phyloP scores from a whole-genome alignment of 2,797 vertebrate species.

The Phrynocephalus forsythii region DNA sequence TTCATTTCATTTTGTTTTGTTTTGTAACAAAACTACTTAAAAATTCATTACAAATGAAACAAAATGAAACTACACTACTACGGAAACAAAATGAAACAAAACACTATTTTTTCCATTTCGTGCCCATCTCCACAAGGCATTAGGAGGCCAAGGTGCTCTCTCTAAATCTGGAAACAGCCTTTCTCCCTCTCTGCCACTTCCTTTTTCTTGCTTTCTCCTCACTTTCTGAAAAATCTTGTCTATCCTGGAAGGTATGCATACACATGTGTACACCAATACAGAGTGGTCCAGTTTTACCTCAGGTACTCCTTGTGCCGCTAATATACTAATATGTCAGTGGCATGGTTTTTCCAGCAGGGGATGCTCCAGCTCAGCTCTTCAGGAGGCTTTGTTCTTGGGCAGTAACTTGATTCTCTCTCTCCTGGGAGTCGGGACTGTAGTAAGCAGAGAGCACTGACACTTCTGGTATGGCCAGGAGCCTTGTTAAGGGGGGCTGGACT shows the following conservation, averaged over 20 bases:
- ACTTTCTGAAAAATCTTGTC: not conserved
- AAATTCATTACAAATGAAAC: no score
- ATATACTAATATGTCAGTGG: not conserved
- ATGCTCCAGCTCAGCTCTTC: not conserved
- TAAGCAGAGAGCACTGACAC: no score
- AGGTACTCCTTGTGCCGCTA: no score
- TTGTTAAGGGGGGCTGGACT: not conserved
- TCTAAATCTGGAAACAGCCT: not conserved
- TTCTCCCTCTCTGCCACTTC: no score
- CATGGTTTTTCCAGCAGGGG: constrained; percentile 6
- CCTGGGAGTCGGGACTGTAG: not conserved
- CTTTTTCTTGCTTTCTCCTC: not conserved
- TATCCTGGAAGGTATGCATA: not conserved
- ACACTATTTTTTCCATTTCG: no score
- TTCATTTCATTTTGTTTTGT: no score
- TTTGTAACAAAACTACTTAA: no score
- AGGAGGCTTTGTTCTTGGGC: not conserved
- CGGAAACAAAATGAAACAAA: no score
- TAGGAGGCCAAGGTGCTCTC: not conserved
- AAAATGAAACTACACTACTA: no score
- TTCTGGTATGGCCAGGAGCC: not conserved
- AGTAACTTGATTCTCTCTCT: not conserved
- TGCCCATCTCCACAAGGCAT: no score
- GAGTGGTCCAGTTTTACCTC: no score
- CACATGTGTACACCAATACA: not conserved